A percentile compares a stretch with the other conserved stretches of the same genome.
phyloP scores from a whole-genome alignment of 2,888 invertebrate genomes.

The Sycophila texana region DNA sequence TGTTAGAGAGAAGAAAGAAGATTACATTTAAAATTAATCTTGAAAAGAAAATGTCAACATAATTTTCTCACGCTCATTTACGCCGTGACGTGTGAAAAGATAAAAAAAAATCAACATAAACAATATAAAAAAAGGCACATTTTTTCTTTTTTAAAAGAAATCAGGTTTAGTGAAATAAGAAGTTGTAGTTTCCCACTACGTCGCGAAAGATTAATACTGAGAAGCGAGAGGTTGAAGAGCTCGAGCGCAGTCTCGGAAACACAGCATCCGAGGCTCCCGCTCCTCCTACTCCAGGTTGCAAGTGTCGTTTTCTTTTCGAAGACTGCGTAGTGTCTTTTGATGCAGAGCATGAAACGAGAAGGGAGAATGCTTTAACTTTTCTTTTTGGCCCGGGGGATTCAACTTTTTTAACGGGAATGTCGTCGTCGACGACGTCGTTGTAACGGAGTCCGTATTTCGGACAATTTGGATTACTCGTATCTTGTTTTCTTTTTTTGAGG shows the following conservation, averaged over 20 bases:
- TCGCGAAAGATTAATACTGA: neutral
- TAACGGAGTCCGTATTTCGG: neutral
- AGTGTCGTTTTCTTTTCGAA: conserved; percentile 3
- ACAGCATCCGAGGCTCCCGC: neutral
- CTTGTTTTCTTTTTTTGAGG: neutral
- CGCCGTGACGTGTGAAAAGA: too few species aligned
- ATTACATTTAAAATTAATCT: too few species aligned
- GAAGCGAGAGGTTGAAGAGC: conserved; percentile 1
- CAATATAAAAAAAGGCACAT: too few species aligned
- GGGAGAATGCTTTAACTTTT: neutral
- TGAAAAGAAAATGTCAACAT: too few species aligned
- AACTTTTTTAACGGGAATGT: neutral
- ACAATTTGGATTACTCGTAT: neutral
- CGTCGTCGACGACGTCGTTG: neutral
- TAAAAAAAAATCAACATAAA: too few species aligned
- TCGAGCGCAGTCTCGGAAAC: neutral
- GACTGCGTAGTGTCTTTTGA: conserved; percentile 3
- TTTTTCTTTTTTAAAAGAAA: too few species aligned
- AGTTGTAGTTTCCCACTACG: neutral
- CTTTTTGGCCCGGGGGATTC: conserved; percentile 3
- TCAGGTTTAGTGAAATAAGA: too few species aligned
- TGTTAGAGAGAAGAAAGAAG: too few species aligned
- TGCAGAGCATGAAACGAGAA: neutral
- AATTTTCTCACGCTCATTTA: too few species aligned
- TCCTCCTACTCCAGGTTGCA: conserved; percentile 15